Evolutionary conservation across 2,888 invertebrate genomes (phyloP).

Genomic region (Platycnemis pennipes): DNA sequence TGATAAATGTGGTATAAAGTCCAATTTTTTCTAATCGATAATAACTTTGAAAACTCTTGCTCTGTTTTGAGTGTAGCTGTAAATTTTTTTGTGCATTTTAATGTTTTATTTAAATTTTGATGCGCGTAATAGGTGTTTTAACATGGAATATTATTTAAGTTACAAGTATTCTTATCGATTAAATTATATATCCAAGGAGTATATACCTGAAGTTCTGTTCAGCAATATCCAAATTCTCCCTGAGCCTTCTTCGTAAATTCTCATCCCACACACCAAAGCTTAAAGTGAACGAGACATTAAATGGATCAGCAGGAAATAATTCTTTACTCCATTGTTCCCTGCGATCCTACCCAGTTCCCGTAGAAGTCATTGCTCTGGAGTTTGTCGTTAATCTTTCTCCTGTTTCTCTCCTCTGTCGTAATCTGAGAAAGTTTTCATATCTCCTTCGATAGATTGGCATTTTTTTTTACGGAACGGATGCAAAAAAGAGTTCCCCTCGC

Average conservation of each 20-base stretch:
- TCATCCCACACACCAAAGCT: neutral
- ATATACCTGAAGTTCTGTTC: too few relatives aligned
- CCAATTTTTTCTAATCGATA: too few relatives aligned
- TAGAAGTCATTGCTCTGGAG: neutral
- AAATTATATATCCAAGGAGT: too few relatives aligned
- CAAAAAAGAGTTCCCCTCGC: neutral
- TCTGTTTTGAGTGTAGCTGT: too few relatives aligned
- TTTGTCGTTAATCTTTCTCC: neutral
- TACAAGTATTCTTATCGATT: too few relatives aligned
- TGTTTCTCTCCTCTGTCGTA: neutral
- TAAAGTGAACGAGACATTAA: neutral
- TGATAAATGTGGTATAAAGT: too few relatives aligned
- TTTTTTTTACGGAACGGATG: neutral
- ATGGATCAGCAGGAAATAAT: neutral
- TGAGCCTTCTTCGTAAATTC: neutral
- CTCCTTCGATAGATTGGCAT: neutral
- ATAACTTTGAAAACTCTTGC: too few relatives aligned
- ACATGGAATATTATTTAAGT: too few relatives aligned
- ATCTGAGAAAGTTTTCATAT: neutral
- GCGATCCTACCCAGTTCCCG: neutral
- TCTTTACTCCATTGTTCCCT: neutral
- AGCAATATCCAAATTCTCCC: neutral
- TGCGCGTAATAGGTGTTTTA: too few relatives aligned
- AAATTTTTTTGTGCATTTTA: too few relatives aligned
- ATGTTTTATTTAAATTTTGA: too few relatives aligned